These are phyloP conservation scores for Emberiza fucata DNA, from an alignment of 2,113 vertebrate genomes.

Conservation along the genomic window DNA sequence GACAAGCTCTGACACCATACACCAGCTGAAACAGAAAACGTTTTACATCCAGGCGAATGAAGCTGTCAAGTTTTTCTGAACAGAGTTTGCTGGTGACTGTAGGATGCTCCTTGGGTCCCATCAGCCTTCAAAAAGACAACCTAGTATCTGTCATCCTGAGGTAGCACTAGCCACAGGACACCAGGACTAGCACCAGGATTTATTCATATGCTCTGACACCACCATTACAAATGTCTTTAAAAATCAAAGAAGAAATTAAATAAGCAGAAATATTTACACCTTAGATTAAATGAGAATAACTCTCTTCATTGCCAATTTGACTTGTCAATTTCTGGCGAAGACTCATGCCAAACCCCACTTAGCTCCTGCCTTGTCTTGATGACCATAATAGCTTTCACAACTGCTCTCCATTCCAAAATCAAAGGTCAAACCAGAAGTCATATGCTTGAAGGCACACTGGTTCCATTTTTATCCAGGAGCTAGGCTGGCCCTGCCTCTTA, in stretches of 20 bases:
- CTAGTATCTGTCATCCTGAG: background rate
- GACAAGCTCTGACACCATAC: background rate
- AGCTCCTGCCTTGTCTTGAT: background rate
- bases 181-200: background rate
- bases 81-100: rapidly evolving
- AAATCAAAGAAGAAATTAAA: background rate
- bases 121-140: background rate
- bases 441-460: background rate
- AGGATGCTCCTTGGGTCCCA: background rate
- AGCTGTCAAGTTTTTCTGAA: background rate
- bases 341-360: background rate
- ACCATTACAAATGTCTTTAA: background rate
- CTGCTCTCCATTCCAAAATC: background rate
- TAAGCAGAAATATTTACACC: background rate
- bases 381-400: background rate
- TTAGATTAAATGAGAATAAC: background rate
- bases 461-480: background rate
- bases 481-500: background rate
- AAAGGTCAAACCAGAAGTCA: background rate
- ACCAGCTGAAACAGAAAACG: background rate
- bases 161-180: background rate
- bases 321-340: background rate
- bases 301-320: background rate
- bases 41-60: background rate
- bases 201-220: background rate